Evolutionary conservation across 2,888 invertebrate species (phyloP).

Genomic region (Cephus rjabovi): DNA sequence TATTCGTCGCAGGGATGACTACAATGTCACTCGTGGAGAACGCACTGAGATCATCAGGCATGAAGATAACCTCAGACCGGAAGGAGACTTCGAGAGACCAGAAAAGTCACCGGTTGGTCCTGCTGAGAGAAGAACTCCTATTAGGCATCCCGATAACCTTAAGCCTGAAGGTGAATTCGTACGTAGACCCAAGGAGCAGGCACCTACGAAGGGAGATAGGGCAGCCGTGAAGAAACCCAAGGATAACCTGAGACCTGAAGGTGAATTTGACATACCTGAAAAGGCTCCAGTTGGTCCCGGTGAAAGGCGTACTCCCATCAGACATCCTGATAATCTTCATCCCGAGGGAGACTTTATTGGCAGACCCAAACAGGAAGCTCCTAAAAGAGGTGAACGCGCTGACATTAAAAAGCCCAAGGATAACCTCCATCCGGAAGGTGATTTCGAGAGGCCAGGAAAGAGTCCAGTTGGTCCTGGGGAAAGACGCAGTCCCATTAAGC

Average conservation of each 20-base stretch:
- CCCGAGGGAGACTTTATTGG: conserved; percentile 72
- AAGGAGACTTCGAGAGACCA: conserved; percentile 74
- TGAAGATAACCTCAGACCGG: conserved; percentile 75
- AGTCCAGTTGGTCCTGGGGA: conserved; percentile 65
- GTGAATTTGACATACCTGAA: conserved; percentile 69
- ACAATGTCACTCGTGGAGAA: conserved; percentile 72
- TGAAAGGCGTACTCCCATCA: conserved; percentile 67
- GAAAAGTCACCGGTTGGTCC: conserved; percentile 63
- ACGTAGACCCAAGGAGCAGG: conserved; percentile 37
- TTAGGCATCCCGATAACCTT: conserved; percentile 68
- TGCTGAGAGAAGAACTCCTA: conserved; percentile 61
- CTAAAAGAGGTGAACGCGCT: conserved; percentile 63
- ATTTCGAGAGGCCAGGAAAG: conserved; percentile 68
- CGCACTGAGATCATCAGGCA: conserved; percentile 75
- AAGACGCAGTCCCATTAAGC: conserved; percentile 67
- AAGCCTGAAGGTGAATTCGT: conserved; percentile 69
- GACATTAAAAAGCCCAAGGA: conserved; percentile 64
- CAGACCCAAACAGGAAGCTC: conserved; percentile 28
- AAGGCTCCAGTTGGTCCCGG: conserved; percentile 63
- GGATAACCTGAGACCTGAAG: conserved; percentile 67
- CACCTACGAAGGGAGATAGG: conserved; percentile 61
- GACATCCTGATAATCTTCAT: conserved; percentile 70
- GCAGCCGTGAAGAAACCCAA: conserved; percentile 62
- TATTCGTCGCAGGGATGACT: conserved; percentile 72
- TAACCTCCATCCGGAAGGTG: conserved; percentile 69